Conservation (phyloP, 2,888 invertebrate genomes). For the Nemotelus pantherinus region DNA sequence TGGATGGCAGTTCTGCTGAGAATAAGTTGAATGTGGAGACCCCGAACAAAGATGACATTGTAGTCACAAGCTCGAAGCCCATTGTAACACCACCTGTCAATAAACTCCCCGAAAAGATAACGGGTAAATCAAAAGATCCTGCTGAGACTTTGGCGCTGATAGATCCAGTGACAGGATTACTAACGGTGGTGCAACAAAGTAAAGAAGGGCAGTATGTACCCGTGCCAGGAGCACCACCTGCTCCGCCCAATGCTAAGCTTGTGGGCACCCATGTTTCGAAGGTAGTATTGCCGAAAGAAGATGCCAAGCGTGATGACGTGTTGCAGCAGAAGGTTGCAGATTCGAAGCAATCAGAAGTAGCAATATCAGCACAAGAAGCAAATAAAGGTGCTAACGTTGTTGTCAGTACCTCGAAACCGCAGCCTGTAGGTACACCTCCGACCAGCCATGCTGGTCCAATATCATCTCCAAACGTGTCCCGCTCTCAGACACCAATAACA, state of each 20-base stretch:
- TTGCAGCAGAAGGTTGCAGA: conserved; percentile 27
- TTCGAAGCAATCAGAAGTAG: conserved; percentile 13
- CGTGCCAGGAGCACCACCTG: conserved; percentile 58
- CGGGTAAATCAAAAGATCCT: conserved; percentile 54
- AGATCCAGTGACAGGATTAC: conserved; percentile 78
- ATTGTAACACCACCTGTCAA: background rate
- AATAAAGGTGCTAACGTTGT: conserved; percentile 22
- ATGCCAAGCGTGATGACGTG: conserved; percentile 25
- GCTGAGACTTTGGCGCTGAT: conserved; percentile 74
- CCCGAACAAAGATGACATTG: background rate
- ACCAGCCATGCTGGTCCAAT: background rate
- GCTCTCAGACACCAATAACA: conserved; percentile 46
- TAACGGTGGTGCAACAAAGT: conserved; percentile 75
- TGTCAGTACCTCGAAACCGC: conserved; percentile 32
- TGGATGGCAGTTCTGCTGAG: no score
- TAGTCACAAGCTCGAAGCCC: background rate
- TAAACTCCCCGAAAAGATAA: background rate
- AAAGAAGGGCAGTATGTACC: conserved; percentile 77
- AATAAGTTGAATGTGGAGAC: background rate
- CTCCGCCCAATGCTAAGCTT: conserved; percentile 7
- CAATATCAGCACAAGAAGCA: background rate
- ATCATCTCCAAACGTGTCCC: conserved; percentile 22
- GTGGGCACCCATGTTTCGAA: conserved; percentile 22
- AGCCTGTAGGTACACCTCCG: conserved; percentile 21
- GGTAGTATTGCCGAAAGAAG: conserved; percentile 26